Evolutionary conservation across 2,113 vertebrate genomes (phyloP).

Genomic region (Microcebus tavaratra): DNA sequence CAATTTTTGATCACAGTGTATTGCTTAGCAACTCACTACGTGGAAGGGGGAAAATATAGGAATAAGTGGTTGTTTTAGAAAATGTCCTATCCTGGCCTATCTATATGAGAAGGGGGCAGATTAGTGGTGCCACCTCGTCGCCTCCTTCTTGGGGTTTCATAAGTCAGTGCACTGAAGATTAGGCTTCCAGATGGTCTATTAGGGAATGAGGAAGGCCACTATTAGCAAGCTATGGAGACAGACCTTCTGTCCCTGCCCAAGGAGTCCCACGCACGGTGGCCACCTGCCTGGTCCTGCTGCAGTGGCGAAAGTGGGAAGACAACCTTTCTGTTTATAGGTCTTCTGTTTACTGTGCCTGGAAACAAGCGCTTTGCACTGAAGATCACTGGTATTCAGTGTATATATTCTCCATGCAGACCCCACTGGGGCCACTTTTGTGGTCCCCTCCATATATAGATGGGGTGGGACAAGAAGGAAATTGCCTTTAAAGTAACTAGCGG

Average conservation of each 20-base stretch:
- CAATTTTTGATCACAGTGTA: background rate
- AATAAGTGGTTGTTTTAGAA: background rate
- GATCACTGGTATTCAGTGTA: background rate
- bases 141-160: background rate
- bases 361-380: slow-evolving; percentile 35
- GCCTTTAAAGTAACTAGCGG: background rate
- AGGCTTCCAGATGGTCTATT: background rate
- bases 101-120: background rate
- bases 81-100: background rate
- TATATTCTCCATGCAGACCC: background rate
- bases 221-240: background rate
- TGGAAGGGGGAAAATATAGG: background rate
- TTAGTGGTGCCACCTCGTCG: background rate
- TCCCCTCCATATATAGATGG: background rate
- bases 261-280: background rate
- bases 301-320: background rate
- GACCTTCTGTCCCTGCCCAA: background rate
- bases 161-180: background rate
- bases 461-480: background rate
- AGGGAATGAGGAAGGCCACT: background rate
- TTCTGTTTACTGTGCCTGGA: slow-evolving; percentile 59
- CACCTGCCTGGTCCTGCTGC: background rate
- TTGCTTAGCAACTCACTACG: background rate
- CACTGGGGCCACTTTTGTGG: background rate
- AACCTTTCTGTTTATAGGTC: background rate